These are phyloP conservation scores for Sylvilagus bachmani DNA, from an alignment of 2,113 vertebrate species.

Conservation along the genomic window DNA sequence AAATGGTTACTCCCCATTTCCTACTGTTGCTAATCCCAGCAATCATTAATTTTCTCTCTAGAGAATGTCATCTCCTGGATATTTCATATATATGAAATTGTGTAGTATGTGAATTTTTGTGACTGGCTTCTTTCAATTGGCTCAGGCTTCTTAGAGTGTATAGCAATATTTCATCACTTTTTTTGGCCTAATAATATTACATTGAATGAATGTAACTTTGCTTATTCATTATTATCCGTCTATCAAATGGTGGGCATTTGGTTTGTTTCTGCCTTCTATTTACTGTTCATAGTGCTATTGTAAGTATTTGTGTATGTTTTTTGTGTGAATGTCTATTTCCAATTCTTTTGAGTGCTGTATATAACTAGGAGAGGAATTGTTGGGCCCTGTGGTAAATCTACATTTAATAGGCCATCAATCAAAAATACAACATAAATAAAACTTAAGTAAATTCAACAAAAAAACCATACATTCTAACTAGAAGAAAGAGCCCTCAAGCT, in stretches of 20 bases:
- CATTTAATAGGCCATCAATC: neutral
- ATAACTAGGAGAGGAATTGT: neutral
- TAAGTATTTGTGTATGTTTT: neutral
- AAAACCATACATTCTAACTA: neutral
- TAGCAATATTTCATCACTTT: neutral
- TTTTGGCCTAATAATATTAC: neutral
- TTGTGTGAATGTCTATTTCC: neutral
- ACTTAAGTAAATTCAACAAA: neutral
- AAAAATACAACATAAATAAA: constrained; percentile 1
- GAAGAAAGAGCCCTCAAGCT: neutral
- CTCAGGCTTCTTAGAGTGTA: neutral
- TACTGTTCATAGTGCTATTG: neutral
- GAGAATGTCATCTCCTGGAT: neutral
- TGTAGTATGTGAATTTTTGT: neutral
- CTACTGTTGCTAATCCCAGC: neutral
- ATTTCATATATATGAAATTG: neutral
- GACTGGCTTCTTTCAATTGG: neutral
- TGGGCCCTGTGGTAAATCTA: neutral
- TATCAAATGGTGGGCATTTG: neutral
- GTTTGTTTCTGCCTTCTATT: neutral
- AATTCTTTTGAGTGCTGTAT: neutral
- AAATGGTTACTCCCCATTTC: too few species aligned
- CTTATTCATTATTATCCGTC: neutral
- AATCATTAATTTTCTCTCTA: neutral
- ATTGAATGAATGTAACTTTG: neutral